phyloP scores from a whole-genome alignment of 1,140 invertebrate species.

The Drosophila simulans region DNA sequence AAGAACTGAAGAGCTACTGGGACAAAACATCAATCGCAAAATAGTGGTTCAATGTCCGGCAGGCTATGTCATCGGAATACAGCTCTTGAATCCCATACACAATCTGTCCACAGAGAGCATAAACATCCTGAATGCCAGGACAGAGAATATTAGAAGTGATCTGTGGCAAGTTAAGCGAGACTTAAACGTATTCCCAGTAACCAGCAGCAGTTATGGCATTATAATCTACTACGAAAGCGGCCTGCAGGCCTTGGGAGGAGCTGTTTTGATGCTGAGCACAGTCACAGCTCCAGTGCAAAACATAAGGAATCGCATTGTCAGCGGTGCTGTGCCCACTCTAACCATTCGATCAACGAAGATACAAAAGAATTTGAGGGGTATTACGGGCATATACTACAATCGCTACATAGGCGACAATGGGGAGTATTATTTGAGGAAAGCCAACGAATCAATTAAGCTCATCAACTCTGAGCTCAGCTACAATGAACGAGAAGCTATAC shows the following conservation, averaged over 20 bases:
- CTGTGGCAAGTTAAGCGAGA: constrained; percentile 93
- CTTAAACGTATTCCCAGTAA: constrained; percentile 93
- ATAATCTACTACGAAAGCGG: constrained; percentile 94
- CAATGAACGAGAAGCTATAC: constrained; percentile 92
- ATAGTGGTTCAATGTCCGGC: constrained; percentile 89
- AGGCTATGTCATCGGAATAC: constrained; percentile 91
- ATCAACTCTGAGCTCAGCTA: constrained; percentile 92
- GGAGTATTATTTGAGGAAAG: constrained; percentile 93
- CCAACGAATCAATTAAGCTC: constrained; percentile 94
- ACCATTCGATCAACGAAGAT: constrained; percentile 90
- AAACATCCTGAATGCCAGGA: constrained; percentile 90
- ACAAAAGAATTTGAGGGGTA: constrained; percentile 91
- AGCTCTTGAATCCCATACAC: constrained; percentile 94
- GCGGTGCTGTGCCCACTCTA: constrained; percentile 91
- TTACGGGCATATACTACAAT: constrained; percentile 95
- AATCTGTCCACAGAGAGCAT: constrained; percentile 94
- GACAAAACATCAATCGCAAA: constrained; percentile 86
- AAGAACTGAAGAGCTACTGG: constrained; percentile 88
- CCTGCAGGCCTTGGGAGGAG: constrained; percentile 90
- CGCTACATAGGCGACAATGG: constrained; percentile 92
- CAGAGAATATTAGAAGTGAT: constrained; percentile 87
- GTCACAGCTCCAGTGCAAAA: constrained; percentile 89
- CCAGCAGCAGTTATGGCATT: constrained; percentile 93
- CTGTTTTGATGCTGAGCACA: constrained; percentile 93
- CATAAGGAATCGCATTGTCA: constrained; percentile 89